These are phyloP conservation scores for Lophotriccus pileatus DNA, from an alignment of 2,797 vertebrate species.

Conservation along the genomic window DNA sequence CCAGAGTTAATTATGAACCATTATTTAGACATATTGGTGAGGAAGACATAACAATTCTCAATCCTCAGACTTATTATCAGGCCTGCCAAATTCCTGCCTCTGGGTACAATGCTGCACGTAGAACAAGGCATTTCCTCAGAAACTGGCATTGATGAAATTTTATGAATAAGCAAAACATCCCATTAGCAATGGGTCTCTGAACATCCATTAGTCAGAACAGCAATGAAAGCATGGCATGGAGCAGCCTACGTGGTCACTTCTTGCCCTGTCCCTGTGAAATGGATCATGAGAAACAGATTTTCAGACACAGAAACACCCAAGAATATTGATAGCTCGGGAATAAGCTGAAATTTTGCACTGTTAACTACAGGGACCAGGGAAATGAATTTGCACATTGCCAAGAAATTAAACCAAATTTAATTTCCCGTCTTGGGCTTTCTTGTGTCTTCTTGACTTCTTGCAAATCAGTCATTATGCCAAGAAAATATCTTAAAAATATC, in stretches of 20 bases:
- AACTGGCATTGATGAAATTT: slow-evolving; percentile 40
- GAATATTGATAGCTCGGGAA: slow-evolving; percentile 31
- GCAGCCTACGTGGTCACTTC: neutral
- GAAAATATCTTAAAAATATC: slow-evolving; percentile 48
- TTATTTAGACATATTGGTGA: slow-evolving; percentile 56
- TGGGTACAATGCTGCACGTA: slow-evolving; percentile 18
- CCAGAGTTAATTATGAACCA: slow-evolving; percentile 52
- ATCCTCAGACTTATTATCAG: slow-evolving; percentile 27
- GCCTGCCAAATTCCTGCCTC: slow-evolving; percentile 49
- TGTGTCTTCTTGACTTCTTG: neutral
- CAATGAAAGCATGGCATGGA: neutral
- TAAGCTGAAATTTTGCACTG: neutral
- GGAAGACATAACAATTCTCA: slow-evolving; percentile 53
- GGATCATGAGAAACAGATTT: slow-evolving; percentile 15
- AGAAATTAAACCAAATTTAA: slow-evolving; percentile 31
- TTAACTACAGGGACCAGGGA: neutral
- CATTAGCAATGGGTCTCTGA: slow-evolving; percentile 43
- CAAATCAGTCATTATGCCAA: slow-evolving; percentile 27
- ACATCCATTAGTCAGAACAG: slow-evolving; percentile 27
- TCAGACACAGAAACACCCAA: neutral
- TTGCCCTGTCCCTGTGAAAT: neutral
- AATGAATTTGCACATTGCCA: neutral
- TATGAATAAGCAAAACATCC: slow-evolving; percentile 54
- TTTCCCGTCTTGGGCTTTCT: neutral
- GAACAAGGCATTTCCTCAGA: slow-evolving; percentile 28